A percentile compares a stretch with the other conserved stretches of the same genome.
phyloP scores from a whole-genome alignment of 2,113 vertebrate species.

The Rhea americana region DNA sequence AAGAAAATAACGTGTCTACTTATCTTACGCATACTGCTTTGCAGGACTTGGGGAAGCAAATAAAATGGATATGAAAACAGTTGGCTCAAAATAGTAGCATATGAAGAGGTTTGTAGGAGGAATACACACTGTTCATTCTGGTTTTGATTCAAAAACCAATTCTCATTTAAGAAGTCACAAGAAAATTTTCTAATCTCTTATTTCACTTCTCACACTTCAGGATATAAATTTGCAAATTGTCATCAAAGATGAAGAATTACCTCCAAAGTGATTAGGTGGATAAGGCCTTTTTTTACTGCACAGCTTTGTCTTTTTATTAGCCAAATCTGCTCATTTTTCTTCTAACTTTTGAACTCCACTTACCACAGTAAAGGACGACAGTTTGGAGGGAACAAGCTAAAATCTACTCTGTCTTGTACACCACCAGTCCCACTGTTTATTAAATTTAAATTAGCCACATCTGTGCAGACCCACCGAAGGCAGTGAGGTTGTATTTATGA shows the following conservation, averaged over 20 bases:
- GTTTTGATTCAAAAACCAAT: neutral
- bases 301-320: neutral
- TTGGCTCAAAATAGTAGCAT: neutral
- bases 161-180: neutral
- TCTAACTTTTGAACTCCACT: neutral
- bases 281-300: neutral
- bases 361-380: neutral
- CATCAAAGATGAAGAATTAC: neutral
- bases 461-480: neutral
- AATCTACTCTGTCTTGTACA: neutral
- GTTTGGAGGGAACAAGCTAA: neutral
- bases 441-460: constrained; percentile 24
- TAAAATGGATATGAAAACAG: neutral
- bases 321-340: neutral
- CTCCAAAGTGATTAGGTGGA: neutral
- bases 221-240: neutral
- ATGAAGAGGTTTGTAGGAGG: neutral
- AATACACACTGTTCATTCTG: neutral
- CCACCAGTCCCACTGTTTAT: neutral
- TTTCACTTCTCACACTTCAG: neutral
- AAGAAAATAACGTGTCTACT: neutral
- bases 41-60: neutral
- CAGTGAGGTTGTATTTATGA: neutral
- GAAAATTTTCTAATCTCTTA: neutral
- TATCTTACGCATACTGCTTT: neutral